Percentiles rank a stretch among this genome's conserved stretches.
Conservation (phyloP, 2,113 vertebrate species). For the Melanocharis versteri region DNA sequence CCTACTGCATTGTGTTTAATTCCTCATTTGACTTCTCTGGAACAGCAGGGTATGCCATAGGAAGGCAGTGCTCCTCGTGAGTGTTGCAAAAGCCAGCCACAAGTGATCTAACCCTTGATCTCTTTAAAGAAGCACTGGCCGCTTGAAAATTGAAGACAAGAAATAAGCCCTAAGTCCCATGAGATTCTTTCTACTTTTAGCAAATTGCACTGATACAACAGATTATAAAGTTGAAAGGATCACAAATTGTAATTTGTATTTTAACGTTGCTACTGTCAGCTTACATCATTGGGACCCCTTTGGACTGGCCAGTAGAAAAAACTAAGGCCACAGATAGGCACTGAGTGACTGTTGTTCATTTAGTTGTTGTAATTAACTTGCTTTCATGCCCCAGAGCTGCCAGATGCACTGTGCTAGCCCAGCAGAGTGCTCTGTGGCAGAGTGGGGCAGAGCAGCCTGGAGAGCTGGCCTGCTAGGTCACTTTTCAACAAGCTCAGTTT, state of each 20-base stretch:
- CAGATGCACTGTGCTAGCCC: background rate
- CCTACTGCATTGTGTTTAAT: background rate
- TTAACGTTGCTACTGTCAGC: background rate
- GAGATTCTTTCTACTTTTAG: background rate
- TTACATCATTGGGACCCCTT: background rate
- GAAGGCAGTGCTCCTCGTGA: background rate
- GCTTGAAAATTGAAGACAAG: background rate
- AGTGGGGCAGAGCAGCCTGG: background rate
- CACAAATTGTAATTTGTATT: background rate
- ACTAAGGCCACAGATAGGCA: background rate
- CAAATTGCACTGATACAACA: background rate
- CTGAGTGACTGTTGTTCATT: background rate
- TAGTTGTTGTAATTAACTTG: background rate
- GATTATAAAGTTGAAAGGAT: background rate
- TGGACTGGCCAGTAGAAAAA: background rate
- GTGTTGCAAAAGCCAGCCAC: background rate
- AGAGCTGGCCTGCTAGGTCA: background rate
- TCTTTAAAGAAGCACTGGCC: background rate
- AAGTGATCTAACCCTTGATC: background rate
- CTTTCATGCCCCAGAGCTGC: background rate
- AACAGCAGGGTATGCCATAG: background rate
- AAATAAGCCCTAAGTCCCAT: background rate
- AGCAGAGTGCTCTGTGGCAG: background rate
- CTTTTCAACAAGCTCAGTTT: background rate
- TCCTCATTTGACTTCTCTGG: background rate